These are phyloP conservation scores for Phrynocephalus versicolor DNA, from an alignment of 2,113 vertebrate genomes.

Conservation along the genomic window DNA sequence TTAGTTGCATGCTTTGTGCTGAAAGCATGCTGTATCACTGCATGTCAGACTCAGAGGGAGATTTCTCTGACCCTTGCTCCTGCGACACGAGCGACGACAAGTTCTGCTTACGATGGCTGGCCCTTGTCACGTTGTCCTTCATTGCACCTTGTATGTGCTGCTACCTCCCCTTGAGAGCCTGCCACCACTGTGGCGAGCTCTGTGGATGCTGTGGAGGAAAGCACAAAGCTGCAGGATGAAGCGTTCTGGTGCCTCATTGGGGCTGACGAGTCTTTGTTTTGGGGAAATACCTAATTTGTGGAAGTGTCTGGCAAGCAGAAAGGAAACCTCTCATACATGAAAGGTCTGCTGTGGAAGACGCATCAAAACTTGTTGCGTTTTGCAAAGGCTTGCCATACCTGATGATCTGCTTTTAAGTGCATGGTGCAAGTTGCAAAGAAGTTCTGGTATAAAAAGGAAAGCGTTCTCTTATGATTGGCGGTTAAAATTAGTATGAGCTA, in stretches of 20 bases:
- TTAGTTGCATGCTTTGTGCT: slow-evolving; percentile 99
- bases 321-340: slow-evolving; percentile 79
- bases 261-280: slow-evolving; percentile 79
- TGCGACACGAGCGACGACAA: slow-evolving; percentile 98
- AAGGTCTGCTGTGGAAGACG: slow-evolving; percentile 77
- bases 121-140: slow-evolving; percentile 93
- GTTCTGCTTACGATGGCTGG: slow-evolving; percentile 98
- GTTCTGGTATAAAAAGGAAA: slow-evolving; percentile 84
- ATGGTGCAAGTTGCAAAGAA: slow-evolving; percentile 83
- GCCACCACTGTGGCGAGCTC: slow-evolving; percentile 96
- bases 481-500: slow-evolving; percentile 82
- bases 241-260: slow-evolving; percentile 57
- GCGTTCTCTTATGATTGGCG: slow-evolving; percentile 77
- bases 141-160: slow-evolving; percentile 99
- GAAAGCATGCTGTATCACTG: slow-evolving; percentile 99
- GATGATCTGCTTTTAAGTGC: slow-evolving; percentile 75
- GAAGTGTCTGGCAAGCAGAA: slow-evolving; percentile 86
- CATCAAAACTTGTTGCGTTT: slow-evolving; percentile 80
- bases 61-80: slow-evolving; percentile 98
- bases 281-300: slow-evolving; percentile 83
- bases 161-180: slow-evolving; percentile 94
- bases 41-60: slow-evolving; percentile 99
- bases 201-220: slow-evolving; percentile 98
- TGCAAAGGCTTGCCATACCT: slow-evolving; percentile 82
- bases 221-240: slow-evolving; percentile 98